Evolutionary conservation across 2,113 vertebrate genomes (phyloP).

Genomic region (Zootoca vivipara): DNA sequence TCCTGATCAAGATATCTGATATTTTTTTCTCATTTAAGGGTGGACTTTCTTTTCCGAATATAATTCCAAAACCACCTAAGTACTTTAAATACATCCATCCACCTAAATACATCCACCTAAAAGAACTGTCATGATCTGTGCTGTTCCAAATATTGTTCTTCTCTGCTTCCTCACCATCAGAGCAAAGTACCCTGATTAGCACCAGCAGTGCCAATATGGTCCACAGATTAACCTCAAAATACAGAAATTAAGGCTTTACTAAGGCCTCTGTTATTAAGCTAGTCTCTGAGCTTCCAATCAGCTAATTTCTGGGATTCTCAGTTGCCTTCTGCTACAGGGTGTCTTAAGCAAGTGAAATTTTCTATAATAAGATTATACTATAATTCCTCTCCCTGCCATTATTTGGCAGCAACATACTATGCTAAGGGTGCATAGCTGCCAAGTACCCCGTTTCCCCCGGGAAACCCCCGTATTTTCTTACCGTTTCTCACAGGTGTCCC

Average conservation of each 20-base stretch:
- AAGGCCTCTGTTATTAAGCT: background rate
- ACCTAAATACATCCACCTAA: too few relatives aligned
- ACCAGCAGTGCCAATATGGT: background rate
- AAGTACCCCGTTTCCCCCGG: too few relatives aligned
- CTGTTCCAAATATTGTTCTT: background rate
- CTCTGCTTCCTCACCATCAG: background rate
- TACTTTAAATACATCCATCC: too few relatives aligned
- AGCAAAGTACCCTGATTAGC: background rate
- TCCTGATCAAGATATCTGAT: too few relatives aligned
- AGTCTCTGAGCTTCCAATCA: background rate
- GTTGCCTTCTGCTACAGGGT: background rate
- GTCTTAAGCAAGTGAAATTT: background rate
- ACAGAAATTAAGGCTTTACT: background rate
- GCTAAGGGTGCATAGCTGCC: constrained; percentile 39
- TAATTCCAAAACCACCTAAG: too few relatives aligned
- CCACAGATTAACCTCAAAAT: background rate
- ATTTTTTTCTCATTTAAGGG: too few relatives aligned
- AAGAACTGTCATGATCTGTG: background rate
- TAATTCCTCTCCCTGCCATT: background rate
- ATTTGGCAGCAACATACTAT: constrained; percentile 45
- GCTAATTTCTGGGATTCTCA: constrained; percentile 2
- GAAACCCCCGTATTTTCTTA: too few relatives aligned
- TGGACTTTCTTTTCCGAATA: too few relatives aligned
- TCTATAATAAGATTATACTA: constrained; percentile 18
- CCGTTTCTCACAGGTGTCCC: too few relatives aligned